phyloP scores from a whole-genome alignment of 2,888 invertebrate species.

The Hydroisotoma schaefferi region DNA sequence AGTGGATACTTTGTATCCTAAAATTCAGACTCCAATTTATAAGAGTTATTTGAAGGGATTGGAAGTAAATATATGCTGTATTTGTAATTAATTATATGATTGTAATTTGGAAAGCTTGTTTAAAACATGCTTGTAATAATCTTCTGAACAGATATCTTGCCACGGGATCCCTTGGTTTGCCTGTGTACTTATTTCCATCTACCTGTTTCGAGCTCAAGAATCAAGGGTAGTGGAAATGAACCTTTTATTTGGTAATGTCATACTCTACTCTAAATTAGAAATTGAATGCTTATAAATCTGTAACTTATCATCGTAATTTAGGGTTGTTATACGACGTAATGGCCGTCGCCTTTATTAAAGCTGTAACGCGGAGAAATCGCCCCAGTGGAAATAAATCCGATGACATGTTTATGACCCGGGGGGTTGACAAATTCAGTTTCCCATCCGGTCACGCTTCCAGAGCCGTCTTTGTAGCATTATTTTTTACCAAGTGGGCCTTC shows the following conservation, averaged over 20 bases:
- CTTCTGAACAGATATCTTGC: conserved; percentile 67
- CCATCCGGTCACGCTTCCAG: conserved; percentile 93
- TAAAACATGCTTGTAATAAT: too few relatives aligned
- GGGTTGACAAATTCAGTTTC: conserved; percentile 86
- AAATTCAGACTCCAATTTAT: conserved; percentile 49
- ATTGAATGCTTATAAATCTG: background rate
- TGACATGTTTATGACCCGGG: conserved; percentile 60
- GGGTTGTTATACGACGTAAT: conserved; percentile 77
- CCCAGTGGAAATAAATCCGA: conserved; percentile 67
- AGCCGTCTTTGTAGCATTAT: conserved; percentile 69
- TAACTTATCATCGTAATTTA: conserved; percentile 51
- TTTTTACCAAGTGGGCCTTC: conserved; percentile 56
- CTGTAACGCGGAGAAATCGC: conserved; percentile 70
- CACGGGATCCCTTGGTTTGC: conserved; percentile 85
- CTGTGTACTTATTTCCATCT: conserved; percentile 71
- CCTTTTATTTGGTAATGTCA: conserved; percentile 69
- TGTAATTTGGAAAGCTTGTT: too few relatives aligned
- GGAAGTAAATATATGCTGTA: conserved; percentile 53
- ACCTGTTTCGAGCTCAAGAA: conserved; percentile 66
- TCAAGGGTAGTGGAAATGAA: conserved; percentile 80
- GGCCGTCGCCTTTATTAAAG: conserved; percentile 72
- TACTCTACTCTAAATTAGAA: background rate
- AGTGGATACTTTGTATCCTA: conserved; percentile 50
- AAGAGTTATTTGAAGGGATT: conserved; percentile 56
- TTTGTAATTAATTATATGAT: background rate